Conservation (phyloP, 2,888 invertebrate genomes). For the Myopa tessellatipennis region DNA sequence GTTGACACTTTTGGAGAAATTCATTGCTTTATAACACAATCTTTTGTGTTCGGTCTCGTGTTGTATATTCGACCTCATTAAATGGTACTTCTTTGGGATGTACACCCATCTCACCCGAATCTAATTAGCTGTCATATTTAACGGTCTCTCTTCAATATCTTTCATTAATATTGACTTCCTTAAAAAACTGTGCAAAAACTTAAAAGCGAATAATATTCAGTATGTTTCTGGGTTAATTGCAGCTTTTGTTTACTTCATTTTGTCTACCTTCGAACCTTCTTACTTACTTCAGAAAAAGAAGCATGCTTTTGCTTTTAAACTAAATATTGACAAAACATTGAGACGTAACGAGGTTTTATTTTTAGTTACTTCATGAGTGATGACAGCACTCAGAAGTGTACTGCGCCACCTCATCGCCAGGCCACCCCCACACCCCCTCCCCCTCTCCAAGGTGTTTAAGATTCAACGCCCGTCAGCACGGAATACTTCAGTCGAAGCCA, state of each 20-base stretch:
- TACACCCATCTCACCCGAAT: no score
- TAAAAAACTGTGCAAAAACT: neutral
- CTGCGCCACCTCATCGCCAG: neutral
- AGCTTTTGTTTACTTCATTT: neutral
- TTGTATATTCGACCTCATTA: no score
- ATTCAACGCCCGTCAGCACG: neutral
- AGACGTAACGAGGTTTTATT: constrained; percentile 10
- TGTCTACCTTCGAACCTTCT: neutral
- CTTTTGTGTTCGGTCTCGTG: no score
- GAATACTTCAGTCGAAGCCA: neutral
- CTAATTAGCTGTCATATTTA: neutral
- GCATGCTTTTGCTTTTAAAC: constrained; percentile 22
- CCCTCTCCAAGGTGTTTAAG: neutral
- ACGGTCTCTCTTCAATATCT: neutral
- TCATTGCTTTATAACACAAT: no score
- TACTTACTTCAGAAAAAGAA: neutral
- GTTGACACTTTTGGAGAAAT: no score
- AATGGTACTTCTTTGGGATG: no score
- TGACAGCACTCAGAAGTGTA: constrained; percentile 11
- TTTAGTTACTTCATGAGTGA: constrained; percentile 12
- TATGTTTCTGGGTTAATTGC: constrained; percentile 8
- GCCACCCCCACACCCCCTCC: neutral
- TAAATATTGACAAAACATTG: constrained; percentile 34
- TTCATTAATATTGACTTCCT: neutral
- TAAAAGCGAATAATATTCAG: constrained; percentile 1